Conservation (phyloP, 2,113 vertebrate species). For the Festucalex cinctus region DNA sequence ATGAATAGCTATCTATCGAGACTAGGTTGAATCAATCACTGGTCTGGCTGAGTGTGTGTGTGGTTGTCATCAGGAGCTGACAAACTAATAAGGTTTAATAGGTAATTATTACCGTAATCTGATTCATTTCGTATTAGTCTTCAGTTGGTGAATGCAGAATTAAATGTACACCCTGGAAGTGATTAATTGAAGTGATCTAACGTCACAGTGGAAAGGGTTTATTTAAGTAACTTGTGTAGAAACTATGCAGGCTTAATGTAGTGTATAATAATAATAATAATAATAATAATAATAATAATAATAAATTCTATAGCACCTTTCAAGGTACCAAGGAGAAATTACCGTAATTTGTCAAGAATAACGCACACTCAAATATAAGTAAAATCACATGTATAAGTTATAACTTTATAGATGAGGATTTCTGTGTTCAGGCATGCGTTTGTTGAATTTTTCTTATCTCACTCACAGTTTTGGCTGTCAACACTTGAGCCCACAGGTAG, state of each 20-base stretch:
- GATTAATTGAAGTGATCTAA: not conserved
- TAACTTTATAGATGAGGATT: too few relatives aligned
- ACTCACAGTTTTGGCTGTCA: too few relatives aligned
- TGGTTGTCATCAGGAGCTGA: not conserved
- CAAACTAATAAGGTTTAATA: not conserved
- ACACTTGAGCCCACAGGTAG: too few relatives aligned
- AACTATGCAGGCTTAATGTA: constrained; percentile 5
- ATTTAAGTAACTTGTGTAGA: constrained; percentile 1
- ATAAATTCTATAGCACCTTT: constrained; percentile 12
- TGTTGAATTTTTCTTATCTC: too few relatives aligned
- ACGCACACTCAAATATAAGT: too few relatives aligned
- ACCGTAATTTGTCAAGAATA: too few relatives aligned
- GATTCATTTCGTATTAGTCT: not conserved
- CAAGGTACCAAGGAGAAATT: not conserved
- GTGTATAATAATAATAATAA: not conserved
- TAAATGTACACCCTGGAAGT: not conserved
- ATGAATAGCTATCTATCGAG: not conserved
- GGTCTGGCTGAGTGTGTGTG: not conserved
- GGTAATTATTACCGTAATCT: not conserved
- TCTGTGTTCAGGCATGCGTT: too few relatives aligned
- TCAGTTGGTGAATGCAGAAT: not conserved
- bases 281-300: constrained; percentile 9
- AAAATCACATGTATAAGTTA: too few relatives aligned
- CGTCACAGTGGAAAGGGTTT: not conserved
- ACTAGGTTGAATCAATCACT: not conserved